Evolutionary conservation across 1,140 invertebrate genomes (phyloP), one percentile per base, ranked within the genome.

Genomic region (Ylistrum balloti): DNA sequence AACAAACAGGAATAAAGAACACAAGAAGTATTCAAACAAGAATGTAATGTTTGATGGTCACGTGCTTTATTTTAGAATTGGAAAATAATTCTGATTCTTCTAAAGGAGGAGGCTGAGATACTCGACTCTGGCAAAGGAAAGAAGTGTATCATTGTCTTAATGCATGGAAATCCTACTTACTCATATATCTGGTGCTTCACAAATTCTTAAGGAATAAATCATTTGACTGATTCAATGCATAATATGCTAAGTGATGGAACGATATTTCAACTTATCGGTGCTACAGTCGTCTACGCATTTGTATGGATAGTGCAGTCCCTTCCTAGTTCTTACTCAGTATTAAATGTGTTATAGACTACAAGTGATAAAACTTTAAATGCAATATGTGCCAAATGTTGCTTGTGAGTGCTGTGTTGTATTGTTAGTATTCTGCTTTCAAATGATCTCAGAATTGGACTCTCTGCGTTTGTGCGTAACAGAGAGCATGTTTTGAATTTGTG

Each of bases 341-440:
- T 74, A n/a, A 45, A 28, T 74, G 56, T 74, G 56, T 74, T 74
- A 22, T 15, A 74, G 56, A 28, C 56, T 74, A 74, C 56, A 74
- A 74, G 56, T 74, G 56, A 74, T n/a, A 28, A n/a, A 74, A 22
- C n/a, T 74, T 74, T 28, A n/a, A n/a, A 74, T n/a, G 9, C 56
- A n/a, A 28, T 74, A 5, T 74, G 56, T 74, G 56, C 56, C 56
- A 74, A 74, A 74, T n/a, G 28, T 74, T 28, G 9, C 28, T 28
- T 74, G n/a, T 74, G 56, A 74, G 56, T 74, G 56, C 56, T 74
- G 17, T 74, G 5, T 17, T 74, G 13, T 48, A 28, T 74, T 28
- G 28, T 74, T 74, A n/a, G 28, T 17, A n/a, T 5, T 13, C 13
- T 13, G 17, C 56, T 28, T n/a, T 28, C n/a, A 28, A 7, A 7